Evolutionary conservation across 2,113 vertebrate genomes (phyloP), one percentile per base, ranked within the genome.

Genomic region (Percopsis transmontana): DNA sequence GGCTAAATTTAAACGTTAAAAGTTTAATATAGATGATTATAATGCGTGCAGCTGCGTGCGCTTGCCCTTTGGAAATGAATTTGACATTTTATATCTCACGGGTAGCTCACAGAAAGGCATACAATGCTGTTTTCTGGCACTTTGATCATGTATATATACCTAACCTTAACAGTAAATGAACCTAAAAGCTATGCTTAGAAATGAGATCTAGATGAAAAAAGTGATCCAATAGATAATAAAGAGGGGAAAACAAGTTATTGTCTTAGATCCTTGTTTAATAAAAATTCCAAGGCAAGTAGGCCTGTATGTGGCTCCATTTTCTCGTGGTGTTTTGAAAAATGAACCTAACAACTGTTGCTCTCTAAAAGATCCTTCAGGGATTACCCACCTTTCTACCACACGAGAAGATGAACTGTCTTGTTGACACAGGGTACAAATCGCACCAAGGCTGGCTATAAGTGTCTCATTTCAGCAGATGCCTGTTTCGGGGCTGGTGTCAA

Each of bases 11-110:
- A 55, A 52, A 53, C 59, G n/a, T n/a, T n/a, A n/a, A n/a, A 55
- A 76, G 81, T 62, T 68, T 78, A 55, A 61, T 58, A 60, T 71
- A 57, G 20, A 59, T 63, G 78, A 80, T 74, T 74, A 62, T 70
- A 69, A 0, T 38, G 54, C 39, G 51, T 0, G 68, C 79, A 84
- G 75, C 77, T 77, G 84, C 74, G 50, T 15, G 44, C 56, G 48
- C 27, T 73, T 52, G 24, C 58, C 63, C 48, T 66, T 51, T 33
- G 33, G 58, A 62, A 39, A 52, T 48, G 1, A 33, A 48, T 64
- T 41, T 45, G 42, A 33, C 5, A 33, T 33, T 16, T 45, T 66
- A 48, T n/a, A n/a, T 48, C 45, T 48, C 45, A 48, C 12, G 45
- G 45, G 0, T 6, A 13, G 63, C 64, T 72, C 23, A 20, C 40